Evolutionary conservation across 1,140 invertebrate genomes (phyloP).

Genomic region (Ceratoteleas bidentatus): DNA sequence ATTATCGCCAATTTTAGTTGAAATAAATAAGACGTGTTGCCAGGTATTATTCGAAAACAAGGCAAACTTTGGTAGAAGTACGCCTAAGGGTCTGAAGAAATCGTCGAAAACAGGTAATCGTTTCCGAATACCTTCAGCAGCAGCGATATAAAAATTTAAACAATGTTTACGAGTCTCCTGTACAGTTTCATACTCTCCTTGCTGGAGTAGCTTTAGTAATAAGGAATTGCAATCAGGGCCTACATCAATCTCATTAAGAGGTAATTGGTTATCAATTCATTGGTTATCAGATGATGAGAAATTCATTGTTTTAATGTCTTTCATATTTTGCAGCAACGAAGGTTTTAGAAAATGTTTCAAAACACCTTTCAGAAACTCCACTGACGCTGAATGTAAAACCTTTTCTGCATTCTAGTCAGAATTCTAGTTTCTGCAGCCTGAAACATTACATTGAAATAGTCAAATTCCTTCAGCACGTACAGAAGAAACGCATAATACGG

Average conservation of each 20-base stretch:
- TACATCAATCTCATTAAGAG: constrained; percentile 19
- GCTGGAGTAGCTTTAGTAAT: neutral
- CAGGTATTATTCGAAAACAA: neutral
- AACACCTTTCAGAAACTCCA: constrained; percentile 5
- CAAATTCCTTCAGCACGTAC: constrained; percentile 23
- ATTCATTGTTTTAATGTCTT: neutral
- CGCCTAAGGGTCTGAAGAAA: constrained; percentile 1
- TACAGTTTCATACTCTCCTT: neutral
- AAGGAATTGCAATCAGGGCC: constrained; percentile 24
- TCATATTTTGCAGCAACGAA: neutral
- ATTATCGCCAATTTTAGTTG: constrained; percentile 21
- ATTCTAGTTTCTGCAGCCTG: constrained; percentile 23
- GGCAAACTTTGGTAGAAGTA: neutral
- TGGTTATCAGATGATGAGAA: too few relatives aligned
- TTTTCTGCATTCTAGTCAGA: too few relatives aligned
- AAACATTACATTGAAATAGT: constrained; percentile 28
- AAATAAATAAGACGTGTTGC: constrained; percentile 10
- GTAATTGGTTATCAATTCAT: constrained; percentile 7
- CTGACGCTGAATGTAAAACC: neutral
- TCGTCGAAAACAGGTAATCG: constrained; percentile 28
- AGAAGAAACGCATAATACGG: constrained; percentile 32
- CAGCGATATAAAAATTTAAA: constrained; percentile 39
- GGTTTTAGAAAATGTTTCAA: constrained; percentile 34
- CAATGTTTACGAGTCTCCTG: constrained; percentile 4
- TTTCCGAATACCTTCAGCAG: constrained; percentile 27